These are phyloP conservation scores for Plodia interpunctella DNA, from an alignment of 1,140 invertebrate species.

Conservation along the genomic window DNA sequence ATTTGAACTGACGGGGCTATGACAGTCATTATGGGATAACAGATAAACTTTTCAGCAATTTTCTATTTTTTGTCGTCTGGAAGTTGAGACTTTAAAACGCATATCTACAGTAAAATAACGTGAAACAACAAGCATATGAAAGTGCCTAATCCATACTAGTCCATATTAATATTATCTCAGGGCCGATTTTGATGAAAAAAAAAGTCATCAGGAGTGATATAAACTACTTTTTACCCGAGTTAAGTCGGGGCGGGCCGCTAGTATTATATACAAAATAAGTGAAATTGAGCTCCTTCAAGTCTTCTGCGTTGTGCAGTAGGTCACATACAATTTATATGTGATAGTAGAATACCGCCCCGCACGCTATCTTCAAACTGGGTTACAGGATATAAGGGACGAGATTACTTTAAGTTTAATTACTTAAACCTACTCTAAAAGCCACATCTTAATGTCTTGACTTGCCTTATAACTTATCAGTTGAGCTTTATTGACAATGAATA, in stretches of 20 bases:
- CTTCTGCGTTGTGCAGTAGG: neutral
- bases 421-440: slow-evolving; percentile 15
- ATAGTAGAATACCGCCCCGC: slow-evolving; percentile 12
- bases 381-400: slow-evolving; percentile 14
- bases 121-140: too few species aligned
- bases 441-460: too few species aligned
- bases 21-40: neutral
- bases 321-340: neutral
- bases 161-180: too few species aligned
- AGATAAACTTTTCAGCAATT: neutral
- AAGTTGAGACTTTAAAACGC: too few species aligned
- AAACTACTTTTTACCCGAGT: too few species aligned
- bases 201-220: too few species aligned
- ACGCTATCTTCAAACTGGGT: slow-evolving; percentile 22
- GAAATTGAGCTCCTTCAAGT: neutral
- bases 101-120: too few species aligned
- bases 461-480: too few species aligned
- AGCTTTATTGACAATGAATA: too few species aligned
- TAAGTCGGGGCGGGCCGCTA: too few species aligned
- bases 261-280: neutral
- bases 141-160: too few species aligned
- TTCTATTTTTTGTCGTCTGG: neutral
- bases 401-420: slow-evolving; percentile 14
- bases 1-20: neutral
- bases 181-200: too few species aligned